Conservation (phyloP, 2,797 vertebrate species). For the Pseudomugil tenellus region DNA sequence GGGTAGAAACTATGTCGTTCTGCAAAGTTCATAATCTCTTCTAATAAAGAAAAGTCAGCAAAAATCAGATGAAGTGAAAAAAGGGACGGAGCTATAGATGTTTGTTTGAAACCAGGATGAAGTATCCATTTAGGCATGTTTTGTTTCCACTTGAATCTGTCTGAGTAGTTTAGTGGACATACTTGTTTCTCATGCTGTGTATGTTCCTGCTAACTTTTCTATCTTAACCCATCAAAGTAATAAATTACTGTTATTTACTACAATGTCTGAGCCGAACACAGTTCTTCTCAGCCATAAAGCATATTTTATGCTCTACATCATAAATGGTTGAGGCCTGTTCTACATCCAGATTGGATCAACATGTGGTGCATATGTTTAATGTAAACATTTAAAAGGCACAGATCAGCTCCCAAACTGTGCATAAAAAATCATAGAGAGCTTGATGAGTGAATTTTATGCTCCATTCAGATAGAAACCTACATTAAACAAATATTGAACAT, state of each 20-base stretch:
- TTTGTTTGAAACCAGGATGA: too few relatives aligned
- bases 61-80: too few relatives aligned
- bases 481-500: conserved; percentile 25
- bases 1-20: neutral
- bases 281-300: conserved; percentile 4
- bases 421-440: conserved; percentile 1
- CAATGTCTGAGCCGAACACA: neutral
- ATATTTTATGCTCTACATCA: conserved; percentile 3
- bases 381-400: conserved; percentile 6
- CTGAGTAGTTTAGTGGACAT: neutral
- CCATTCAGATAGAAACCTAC: conserved; percentile 19
- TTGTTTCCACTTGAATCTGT: neutral
- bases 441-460: conserved; percentile 39
- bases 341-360: conserved; percentile 40
- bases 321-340: conserved; percentile 23
- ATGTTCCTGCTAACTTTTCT: neutral
- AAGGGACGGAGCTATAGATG: too few relatives aligned
- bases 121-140: neutral
- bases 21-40: neutral
- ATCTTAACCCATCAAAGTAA: accelerated
- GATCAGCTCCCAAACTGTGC: conserved; percentile 14
- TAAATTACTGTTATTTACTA: neutral
- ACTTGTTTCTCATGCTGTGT: neutral
- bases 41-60: too few relatives aligned
- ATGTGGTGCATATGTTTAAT: conserved; percentile 13